These are phyloP conservation scores for Sphenopsis melanotis DNA, from an alignment of 2,797 vertebrate genomes.

Conservation along the genomic window DNA sequence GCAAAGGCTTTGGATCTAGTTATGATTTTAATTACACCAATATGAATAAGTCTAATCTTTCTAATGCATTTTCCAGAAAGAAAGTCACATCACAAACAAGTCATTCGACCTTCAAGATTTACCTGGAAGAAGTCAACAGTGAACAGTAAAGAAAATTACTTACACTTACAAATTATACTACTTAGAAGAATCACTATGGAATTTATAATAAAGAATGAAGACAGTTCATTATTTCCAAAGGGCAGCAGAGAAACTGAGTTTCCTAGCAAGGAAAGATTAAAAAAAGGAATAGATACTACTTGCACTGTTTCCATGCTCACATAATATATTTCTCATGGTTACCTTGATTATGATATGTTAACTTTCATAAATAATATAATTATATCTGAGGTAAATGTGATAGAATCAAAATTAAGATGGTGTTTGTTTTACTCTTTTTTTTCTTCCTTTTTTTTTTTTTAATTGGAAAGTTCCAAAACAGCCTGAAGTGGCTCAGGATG, in stretches of 20 bases:
- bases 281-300: background rate
- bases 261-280: background rate
- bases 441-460: background rate
- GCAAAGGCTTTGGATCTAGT: background rate
- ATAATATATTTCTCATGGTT: constrained; percentile 9
- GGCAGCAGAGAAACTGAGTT: background rate
- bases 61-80: background rate
- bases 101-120: background rate
- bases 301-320: background rate
- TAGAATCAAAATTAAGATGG: background rate
- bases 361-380: background rate
- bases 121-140: background rate
- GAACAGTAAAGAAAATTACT: background rate
- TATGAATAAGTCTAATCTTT: background rate
- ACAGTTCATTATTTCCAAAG: background rate
- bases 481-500: background rate
- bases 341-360: background rate
- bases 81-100: background rate
- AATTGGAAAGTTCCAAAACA: background rate
- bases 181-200: background rate
- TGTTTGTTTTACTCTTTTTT: background rate
- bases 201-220: background rate
- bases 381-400: background rate
- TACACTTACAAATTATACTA: background rate
- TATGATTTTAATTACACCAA: background rate